Conservation (phyloP, 35 echinoderm and acorn worm genomes). For the Apostichopus japonicus region DNA sequence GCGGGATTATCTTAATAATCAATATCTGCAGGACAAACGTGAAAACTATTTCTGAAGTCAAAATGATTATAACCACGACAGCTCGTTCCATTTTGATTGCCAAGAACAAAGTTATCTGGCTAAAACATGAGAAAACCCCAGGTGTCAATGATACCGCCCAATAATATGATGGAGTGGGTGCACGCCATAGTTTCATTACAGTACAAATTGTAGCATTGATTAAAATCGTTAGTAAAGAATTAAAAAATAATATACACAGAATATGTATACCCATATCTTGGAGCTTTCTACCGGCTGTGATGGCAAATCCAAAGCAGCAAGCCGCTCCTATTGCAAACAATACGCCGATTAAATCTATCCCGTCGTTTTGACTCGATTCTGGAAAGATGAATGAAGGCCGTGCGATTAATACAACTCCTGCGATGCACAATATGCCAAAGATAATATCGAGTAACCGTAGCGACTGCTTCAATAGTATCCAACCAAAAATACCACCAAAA, state of each 20-base stretch:
- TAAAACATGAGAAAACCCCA: conserved; percentile 21
- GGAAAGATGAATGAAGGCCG: neutral
- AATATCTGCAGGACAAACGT: conserved; percentile 31
- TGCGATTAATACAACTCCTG: conserved; percentile 23
- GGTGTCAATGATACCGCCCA: neutral
- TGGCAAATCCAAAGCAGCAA: neutral
- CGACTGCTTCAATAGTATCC: too few relatives aligned
- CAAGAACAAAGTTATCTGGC: neutral
- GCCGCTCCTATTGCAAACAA: neutral
- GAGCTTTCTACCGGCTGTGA: too few relatives aligned
- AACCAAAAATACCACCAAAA: neutral
- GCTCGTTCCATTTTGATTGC: conserved; percentile 31
- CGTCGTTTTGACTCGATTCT: too few relatives aligned
- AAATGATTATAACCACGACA: neutral
- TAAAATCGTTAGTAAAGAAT: neutral
- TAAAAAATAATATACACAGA: neutral
- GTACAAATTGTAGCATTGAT: conserved; percentile 14
- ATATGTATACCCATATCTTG: neutral
- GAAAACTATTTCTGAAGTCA: conserved; percentile 20
- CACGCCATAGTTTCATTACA: neutral
- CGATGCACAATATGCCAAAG: conserved; percentile 4
- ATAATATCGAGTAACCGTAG: neutral
- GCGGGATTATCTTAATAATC: neutral
- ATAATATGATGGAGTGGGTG: neutral
- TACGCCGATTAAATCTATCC: neutral